phyloP scores from a whole-genome alignment of 1,140 invertebrate genomes.

The Hypsibius dujardini region DNA sequence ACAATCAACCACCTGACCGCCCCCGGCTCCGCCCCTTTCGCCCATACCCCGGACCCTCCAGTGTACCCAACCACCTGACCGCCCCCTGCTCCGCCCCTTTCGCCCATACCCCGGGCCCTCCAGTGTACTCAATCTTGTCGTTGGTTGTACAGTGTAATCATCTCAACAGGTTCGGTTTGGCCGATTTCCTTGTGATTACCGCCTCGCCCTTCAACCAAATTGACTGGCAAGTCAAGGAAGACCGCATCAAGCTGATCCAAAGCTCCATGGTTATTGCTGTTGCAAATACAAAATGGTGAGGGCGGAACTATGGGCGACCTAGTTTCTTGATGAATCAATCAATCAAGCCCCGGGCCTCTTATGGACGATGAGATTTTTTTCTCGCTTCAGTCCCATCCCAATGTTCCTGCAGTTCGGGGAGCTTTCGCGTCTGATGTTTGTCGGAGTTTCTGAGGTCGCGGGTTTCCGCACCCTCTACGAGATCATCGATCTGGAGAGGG shows the following conservation, averaged over 20 bases:
- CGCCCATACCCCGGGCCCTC: background rate
- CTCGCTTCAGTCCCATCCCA: slow-evolving; percentile 49
- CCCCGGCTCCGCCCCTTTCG: no score
- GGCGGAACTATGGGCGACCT: background rate
- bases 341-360: slow-evolving; percentile 14
- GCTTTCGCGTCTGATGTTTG: slow-evolving; percentile 58
- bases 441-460: slow-evolving; percentile 54
- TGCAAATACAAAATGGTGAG: slow-evolving; percentile 55
- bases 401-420: slow-evolving; percentile 68
- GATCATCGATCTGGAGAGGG: slow-evolving; percentile 63
- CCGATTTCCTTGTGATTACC: slow-evolving; percentile 60
- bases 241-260: slow-evolving; percentile 59
- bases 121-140: background rate
- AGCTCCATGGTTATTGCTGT: slow-evolving; percentile 65
- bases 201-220: slow-evolving; percentile 32
- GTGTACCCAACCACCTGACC: no score
- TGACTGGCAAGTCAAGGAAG: slow-evolving; percentile 42
- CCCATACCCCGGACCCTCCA: no score
- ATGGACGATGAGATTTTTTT: slow-evolving; percentile 20
- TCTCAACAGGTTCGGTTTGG: slow-evolving; percentile 53
- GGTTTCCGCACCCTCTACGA: slow-evolving; percentile 59
- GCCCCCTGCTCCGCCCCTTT: no score
- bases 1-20: no score
- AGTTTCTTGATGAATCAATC: background rate
- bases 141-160: slow-evolving; percentile 11